Evolutionary conservation across 1,140 invertebrate species (phyloP).

Genomic region (Lucilia sericata): DNA sequence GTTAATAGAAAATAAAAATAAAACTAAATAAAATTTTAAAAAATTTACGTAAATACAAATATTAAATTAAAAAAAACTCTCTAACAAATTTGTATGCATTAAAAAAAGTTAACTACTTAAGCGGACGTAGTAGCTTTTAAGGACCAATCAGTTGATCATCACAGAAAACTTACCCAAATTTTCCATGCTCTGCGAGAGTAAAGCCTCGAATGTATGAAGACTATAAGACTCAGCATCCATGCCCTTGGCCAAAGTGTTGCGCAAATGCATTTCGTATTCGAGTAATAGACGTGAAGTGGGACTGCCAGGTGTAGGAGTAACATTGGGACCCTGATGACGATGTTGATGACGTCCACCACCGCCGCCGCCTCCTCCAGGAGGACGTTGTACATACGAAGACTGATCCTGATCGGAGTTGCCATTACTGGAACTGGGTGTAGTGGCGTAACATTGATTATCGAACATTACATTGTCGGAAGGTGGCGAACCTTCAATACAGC

Average conservation of each 20-base stretch:
- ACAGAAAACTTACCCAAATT: slow-evolving; percentile 81
- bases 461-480: slow-evolving; percentile 93
- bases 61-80: background rate
- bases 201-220: slow-evolving; percentile 91
- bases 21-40: too few relatives aligned
- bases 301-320: slow-evolving; percentile 83
- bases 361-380: slow-evolving; percentile 55
- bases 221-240: slow-evolving; percentile 96
- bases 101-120: background rate
- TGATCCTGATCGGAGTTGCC: slow-evolving; percentile 89
- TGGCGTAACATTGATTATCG: slow-evolving; percentile 94
- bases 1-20: too few relatives aligned
- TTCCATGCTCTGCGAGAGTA: slow-evolving; percentile 94
- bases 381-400: slow-evolving; percentile 73
- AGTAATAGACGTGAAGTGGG: slow-evolving; percentile 87
- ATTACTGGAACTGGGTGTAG: slow-evolving; percentile 90
- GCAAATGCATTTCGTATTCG: slow-evolving; percentile 95
- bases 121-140: background rate
- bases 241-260: slow-evolving; percentile 93
- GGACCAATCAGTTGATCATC: background rate
- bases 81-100: slow-evolving; percentile 8
- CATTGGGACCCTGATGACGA: slow-evolving; percentile 70
- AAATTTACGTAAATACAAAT: background rate
- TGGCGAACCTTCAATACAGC: slow-evolving; percentile 82
- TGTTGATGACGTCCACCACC: slow-evolving; percentile 56